Percentiles rank a stretch among this genome's conserved stretches.
Conservation (phyloP, 1,140 invertebrate genomes). For the Psilanteris sp. region DNA sequence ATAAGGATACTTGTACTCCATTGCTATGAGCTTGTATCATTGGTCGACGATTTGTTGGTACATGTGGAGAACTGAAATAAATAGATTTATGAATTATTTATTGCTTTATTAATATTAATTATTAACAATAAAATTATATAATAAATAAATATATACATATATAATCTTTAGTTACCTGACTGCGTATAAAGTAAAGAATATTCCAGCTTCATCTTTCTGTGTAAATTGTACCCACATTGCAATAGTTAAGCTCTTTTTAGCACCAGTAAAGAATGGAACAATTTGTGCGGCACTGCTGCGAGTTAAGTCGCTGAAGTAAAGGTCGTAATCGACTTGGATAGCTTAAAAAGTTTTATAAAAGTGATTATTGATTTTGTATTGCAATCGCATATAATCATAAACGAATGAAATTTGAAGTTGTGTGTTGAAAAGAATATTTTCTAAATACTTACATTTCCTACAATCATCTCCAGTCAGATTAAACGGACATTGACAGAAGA, state of each 20-base stretch:
- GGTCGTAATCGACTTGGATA: slow-evolving; percentile 96
- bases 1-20: slow-evolving; percentile 93
- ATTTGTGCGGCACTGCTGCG: slow-evolving; percentile 93
- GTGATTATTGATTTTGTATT: no score
- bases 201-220: slow-evolving; percentile 91
- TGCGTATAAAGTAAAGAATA: slow-evolving; percentile 95
- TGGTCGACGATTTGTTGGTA: slow-evolving; percentile 87
- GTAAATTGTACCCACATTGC: slow-evolving; percentile 98
- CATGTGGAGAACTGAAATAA: slow-evolving; percentile 84
- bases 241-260: slow-evolving; percentile 89
- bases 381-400: no score
- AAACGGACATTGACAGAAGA: slow-evolving; percentile 97
- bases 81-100: no score
- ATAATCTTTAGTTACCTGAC: slow-evolving; percentile 86
- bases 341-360: slow-evolving; percentile 81
- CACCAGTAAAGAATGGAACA: slow-evolving; percentile 91
- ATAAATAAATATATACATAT: no score
- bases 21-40: slow-evolving; percentile 94
- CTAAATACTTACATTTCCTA: slow-evolving; percentile 87
- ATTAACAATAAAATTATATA: not conserved
- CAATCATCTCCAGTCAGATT: slow-evolving; percentile 98
- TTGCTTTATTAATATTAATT: no score
- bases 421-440: no score
- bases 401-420: no score
- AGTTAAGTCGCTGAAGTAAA: slow-evolving; percentile 94